Percentiles rank a stretch among this genome's conserved stretches.
These are phyloP conservation scores for Siderastrea siderea DNA, from an alignment of 92 coral and sea anemone genomes.

Conservation along the genomic window DNA sequence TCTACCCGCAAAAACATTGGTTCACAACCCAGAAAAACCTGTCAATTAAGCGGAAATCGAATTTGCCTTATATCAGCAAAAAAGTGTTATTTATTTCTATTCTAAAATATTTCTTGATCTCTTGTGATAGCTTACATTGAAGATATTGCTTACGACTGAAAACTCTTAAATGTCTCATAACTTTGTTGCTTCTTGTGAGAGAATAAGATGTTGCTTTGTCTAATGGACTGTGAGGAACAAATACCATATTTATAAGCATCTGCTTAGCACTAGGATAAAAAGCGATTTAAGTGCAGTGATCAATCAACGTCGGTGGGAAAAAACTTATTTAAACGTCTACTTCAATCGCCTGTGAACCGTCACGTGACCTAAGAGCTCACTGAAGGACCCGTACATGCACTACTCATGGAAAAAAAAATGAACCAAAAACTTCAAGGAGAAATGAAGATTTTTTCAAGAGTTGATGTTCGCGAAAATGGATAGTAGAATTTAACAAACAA, in stretches of 20 bases:
- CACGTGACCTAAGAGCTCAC: neutral
- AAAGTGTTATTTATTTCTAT: neutral
- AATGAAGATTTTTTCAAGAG: too few relatives aligned
- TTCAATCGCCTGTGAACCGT: neutral
- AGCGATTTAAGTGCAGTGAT: too few relatives aligned
- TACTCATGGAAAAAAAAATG: too few relatives aligned
- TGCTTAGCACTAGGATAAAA: neutral
- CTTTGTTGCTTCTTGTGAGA: neutral
- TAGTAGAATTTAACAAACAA: neutral
- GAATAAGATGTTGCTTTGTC: neutral
- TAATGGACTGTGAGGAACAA: neutral
- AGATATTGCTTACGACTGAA: too few relatives aligned
- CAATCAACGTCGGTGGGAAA: too few relatives aligned
- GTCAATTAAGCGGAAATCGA: neutral
- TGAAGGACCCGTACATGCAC: neutral
- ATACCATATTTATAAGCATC: neutral
- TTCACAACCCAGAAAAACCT: neutral
- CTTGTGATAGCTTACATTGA: too few relatives aligned
- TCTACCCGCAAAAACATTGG: neutral
- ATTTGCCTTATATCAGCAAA: neutral
- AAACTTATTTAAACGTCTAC: too few relatives aligned
- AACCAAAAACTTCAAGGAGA: too few relatives aligned
- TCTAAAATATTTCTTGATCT: neutral
- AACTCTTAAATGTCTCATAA: too few relatives aligned
- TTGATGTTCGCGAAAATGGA: too few relatives aligned